Conservation (phyloP, 2,113 vertebrate species). For the Sterna hirundo region DNA sequence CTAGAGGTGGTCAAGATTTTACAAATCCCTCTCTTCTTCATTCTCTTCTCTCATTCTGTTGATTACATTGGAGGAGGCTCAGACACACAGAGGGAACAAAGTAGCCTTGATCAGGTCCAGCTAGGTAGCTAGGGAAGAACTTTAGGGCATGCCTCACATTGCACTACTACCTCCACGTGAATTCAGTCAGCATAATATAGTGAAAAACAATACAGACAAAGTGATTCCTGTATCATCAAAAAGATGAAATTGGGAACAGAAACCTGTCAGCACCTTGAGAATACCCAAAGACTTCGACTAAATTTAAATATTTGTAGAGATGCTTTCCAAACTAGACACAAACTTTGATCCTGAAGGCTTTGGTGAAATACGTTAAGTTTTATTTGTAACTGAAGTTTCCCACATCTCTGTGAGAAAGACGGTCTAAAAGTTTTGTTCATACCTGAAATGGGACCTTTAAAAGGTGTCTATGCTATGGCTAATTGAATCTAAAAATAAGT, state of each 20-base stretch:
- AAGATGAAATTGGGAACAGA: neutral
- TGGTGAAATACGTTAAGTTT: neutral
- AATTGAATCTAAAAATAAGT: constrained; percentile 35
- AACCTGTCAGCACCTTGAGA: neutral
- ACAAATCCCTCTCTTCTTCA: neutral
- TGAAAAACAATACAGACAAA: neutral
- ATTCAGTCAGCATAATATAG: neutral
- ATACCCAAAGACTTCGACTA: neutral
- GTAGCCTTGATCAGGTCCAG: neutral
- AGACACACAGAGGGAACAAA: neutral
- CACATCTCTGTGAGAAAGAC: neutral
- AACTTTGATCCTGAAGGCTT: neutral
- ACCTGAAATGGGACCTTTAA: neutral
- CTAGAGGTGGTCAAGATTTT: neutral
- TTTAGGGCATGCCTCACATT: neutral
- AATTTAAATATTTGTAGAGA: neutral
- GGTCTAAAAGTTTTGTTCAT: neutral
- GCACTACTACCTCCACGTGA: neutral
- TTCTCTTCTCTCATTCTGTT: neutral
- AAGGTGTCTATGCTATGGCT: neutral
- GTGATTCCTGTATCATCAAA: neutral
- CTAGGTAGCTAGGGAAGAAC: neutral
- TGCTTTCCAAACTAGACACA: neutral
- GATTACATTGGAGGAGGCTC: neutral
- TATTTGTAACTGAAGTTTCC: neutral